Evolutionary conservation across 2,113 vertebrate species (phyloP), one percentile per base, ranked within the genome.

Genomic region (Cryptomyrus ogoouensis): DNA sequence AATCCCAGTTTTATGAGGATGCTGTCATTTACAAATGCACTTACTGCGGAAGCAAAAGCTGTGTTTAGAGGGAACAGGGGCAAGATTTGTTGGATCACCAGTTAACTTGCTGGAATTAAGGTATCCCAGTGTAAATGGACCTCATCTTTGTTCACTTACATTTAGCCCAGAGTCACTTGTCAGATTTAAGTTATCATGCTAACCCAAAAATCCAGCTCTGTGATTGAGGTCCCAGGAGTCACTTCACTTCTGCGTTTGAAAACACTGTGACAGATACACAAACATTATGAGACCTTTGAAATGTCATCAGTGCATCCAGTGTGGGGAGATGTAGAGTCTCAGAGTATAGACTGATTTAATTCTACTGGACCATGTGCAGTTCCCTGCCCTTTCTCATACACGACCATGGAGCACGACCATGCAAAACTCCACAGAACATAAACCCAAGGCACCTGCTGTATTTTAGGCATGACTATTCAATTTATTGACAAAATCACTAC

Each of bases 401-500:
- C 1, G 17, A 39, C 70, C 15, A 39, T 39, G 35, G 70, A 77
- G 62, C 70, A 35, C 1, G 12, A 77, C 74, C 6, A 19, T 35
- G 39, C 35, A 5, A 80, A 80, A 35, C 13, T 77, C 31, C 15
- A 0, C 5, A 77, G 35, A 77, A 19, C 35, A 39, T 31, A 17
- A 80, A 80, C 1, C 74, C 35, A 80, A 17, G 35, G 35, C 35
- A 39, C 74, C 42, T 90, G 31, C 70, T 17, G 24, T 3, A 3
- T 77, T 92, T 83, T 90, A 90, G 91, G 90, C 90, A 92, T 92
- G 88, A 93, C 90, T 83, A 92, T 19, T 90, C 90, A 44, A 83
- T 95, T 95, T 95, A 95, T 95, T 94, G 92, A 92, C 89, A 95
- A 95, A 87, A 94, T 92, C 88, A 94, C 91, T 91, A 91, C 90